A percentile compares a stretch with the other conserved stretches of the same genome.
phyloP scores from a whole-genome alignment of 1,140 invertebrate genomes.

The Pygmarrhopalites habei region DNA sequence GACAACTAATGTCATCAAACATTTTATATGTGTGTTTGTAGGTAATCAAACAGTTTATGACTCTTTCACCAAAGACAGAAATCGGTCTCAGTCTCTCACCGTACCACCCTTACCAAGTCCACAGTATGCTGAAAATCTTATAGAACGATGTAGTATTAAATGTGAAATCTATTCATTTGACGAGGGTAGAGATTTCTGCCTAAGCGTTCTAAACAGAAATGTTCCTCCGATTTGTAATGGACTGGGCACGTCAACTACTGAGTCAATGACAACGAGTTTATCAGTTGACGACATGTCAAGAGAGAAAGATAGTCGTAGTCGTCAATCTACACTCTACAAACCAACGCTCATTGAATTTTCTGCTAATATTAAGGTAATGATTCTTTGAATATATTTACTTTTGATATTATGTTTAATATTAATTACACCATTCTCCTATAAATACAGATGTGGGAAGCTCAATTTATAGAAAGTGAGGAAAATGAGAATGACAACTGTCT shows the following conservation, averaged over 20 bases:
- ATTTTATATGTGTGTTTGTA: too few species aligned
- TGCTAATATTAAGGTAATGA: neutral
- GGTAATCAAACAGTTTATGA: neutral
- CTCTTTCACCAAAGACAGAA: neutral
- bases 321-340: neutral
- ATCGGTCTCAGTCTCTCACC: neutral
- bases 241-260: neutral
- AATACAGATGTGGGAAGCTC: neutral
- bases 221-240: constrained; percentile 1
- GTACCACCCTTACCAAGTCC: neutral
- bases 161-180: constrained; percentile 12
- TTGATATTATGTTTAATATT: neutral
- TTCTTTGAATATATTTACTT: neutral
- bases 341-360: neutral
- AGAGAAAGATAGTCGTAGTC: neutral
- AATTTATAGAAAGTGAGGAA: neutral
- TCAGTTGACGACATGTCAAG: neutral
- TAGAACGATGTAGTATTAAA: neutral
- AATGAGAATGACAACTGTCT: constrained; percentile 7
- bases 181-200: constrained; percentile 10
- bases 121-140: neutral
- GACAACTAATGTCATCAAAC: too few species aligned
- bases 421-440: neutral
- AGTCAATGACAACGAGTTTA: neutral
- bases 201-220: constrained; percentile 2